Conservation (phyloP, 2,113 vertebrate species). For the Theropithecus gelada region DNA sequence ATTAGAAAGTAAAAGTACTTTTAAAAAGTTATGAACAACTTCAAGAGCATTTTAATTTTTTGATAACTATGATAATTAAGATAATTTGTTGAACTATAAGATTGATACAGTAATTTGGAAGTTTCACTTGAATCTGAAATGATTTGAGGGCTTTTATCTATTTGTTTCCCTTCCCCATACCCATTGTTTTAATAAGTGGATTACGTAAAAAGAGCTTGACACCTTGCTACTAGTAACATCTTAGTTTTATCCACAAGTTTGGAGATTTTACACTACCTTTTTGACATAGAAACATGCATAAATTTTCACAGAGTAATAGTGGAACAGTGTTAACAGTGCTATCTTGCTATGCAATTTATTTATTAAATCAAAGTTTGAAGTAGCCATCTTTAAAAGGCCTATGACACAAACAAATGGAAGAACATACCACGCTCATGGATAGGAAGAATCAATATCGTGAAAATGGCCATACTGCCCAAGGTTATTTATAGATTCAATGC, state of each 20-base stretch:
- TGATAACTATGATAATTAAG: not conserved
- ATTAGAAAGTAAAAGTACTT: slow-evolving; percentile 2
- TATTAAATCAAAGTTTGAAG: not conserved
- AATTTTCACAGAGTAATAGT: not conserved
- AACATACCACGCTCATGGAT: no score
- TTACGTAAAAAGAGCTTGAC: not conserved
- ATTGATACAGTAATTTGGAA: not conserved
- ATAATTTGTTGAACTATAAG: not conserved
- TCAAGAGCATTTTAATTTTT: not conserved
- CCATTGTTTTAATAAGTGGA: not conserved
- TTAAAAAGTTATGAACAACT: not conserved
- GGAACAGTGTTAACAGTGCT: not conserved
- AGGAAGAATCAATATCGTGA: no score
- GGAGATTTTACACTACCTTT: not conserved
- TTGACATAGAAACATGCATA: not conserved
- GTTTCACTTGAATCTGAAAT: not conserved
- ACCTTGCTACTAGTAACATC: not conserved
- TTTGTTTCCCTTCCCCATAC: not conserved
- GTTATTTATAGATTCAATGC: no score
- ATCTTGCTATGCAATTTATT: not conserved
- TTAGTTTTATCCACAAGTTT: not conserved
- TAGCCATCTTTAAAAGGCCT: not conserved
- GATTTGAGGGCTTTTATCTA: not conserved
- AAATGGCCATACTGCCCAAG: no score
- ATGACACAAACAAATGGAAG: no score